These are phyloP conservation scores for Yasuhikotakia modesta DNA, from an alignment of 2,797 vertebrate genomes.

Conservation along the genomic window DNA sequence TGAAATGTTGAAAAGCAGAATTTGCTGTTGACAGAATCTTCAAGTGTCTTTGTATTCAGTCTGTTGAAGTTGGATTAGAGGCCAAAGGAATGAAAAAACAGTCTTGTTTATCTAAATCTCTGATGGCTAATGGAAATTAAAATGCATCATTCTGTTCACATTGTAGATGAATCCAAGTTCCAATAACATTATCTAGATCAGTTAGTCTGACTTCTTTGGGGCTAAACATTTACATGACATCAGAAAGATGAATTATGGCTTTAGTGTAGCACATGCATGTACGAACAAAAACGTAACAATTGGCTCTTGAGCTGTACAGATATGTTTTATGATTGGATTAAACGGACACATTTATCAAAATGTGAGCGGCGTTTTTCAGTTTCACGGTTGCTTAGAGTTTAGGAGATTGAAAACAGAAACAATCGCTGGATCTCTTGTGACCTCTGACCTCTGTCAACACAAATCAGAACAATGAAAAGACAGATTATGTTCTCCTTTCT, in stretches of 20 bases:
- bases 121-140: not conserved
- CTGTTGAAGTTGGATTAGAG: not conserved
- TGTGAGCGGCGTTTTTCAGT: conserved; percentile 5
- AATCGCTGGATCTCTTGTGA: conserved; percentile 26
- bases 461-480: conserved; percentile 59
- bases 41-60: conserved; percentile 1
- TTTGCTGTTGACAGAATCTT: conserved; percentile 10
- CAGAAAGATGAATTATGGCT: not conserved
- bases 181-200: not conserved
- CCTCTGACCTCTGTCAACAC: conserved; percentile 68
- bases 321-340: conserved; percentile 26
- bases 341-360: conserved; percentile 13
- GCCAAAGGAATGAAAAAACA: not conserved
- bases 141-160: not conserved
- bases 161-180: not conserved
- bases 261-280: not conserved
- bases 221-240: not conserved
- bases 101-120: conserved; percentile 6
- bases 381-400: conserved; percentile 39
- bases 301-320: not conserved
- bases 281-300: not conserved
- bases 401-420: conserved; percentile 56
- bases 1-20: conserved; percentile 8
- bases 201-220: not conserved
- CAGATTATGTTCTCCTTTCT: conserved; percentile 41